These are phyloP conservation scores for Mesoclemmys tuberculata DNA, from an alignment of 2,113 vertebrate species.

Conservation along the genomic window DNA sequence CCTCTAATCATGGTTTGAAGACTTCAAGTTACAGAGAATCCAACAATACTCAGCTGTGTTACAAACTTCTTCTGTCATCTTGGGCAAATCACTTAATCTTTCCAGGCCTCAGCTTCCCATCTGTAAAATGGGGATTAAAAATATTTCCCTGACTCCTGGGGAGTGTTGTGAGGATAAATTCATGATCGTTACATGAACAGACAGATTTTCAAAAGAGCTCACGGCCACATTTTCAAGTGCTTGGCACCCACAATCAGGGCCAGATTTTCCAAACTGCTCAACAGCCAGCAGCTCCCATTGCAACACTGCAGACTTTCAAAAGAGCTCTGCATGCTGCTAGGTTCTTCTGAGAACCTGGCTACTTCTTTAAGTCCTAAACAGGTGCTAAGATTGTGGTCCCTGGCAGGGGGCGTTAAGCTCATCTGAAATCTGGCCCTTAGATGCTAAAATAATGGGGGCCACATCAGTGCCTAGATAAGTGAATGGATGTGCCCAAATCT, in stretches of 20 bases:
- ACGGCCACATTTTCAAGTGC: neutral
- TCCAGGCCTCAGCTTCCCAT: neutral
- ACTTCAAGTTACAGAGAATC: too few relatives aligned
- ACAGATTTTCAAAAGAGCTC: neutral
- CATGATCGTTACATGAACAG: neutral
- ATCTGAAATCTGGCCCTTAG: too few relatives aligned
- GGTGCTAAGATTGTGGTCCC: neutral
- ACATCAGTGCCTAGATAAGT: rapidly evolving
- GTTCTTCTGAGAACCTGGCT: neutral
- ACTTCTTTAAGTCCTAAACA: neutral
- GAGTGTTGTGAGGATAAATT: neutral
- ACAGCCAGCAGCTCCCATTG: neutral
- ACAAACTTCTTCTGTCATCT: neutral
- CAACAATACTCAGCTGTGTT: neutral
- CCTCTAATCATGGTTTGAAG: too few relatives aligned
- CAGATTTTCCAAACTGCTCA: neutral
- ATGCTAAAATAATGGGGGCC: too few relatives aligned
- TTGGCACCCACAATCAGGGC: neutral
- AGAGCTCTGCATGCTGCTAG: neutral
- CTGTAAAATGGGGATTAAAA: neutral
- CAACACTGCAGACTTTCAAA: neutral
- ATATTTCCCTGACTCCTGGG: neutral
- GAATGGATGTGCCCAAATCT: neutral
- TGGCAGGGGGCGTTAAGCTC: neutral
- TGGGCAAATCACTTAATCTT: neutral